A percentile compares a stretch with the other conserved stretches of the same genome.
phyloP scores from a whole-genome alignment of 2,113 vertebrate genomes.

The Pleuronectes platessa region DNA sequence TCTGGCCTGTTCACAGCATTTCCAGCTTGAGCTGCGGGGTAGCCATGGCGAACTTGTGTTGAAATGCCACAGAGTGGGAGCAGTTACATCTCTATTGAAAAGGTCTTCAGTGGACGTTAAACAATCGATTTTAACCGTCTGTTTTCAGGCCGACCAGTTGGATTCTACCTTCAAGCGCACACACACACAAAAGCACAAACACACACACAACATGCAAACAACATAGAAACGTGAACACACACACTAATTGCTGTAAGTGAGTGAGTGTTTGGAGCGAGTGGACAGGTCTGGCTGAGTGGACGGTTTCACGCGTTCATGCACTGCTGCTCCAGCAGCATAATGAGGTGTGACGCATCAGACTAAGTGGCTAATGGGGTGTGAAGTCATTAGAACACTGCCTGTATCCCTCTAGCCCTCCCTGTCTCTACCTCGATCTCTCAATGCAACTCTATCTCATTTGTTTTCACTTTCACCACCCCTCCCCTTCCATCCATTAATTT shows the following conservation, averaged over 20 bases:
- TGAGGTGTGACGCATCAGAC: slow-evolving; percentile 86
- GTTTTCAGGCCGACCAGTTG: slow-evolving; percentile 34
- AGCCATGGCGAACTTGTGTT: slow-evolving; percentile 62
- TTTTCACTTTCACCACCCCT: slow-evolving; percentile 48
- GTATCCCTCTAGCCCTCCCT: slow-evolving; percentile 73
- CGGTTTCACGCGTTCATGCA: slow-evolving; percentile 84
- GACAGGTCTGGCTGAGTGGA: slow-evolving; percentile 84
- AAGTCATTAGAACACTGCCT: slow-evolving; percentile 85
- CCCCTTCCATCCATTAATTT: slow-evolving; percentile 5
- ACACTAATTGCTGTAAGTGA: slow-evolving; percentile 79
- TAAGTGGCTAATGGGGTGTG: slow-evolving; percentile 87
- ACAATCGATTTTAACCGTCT: slow-evolving; percentile 59
- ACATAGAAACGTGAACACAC: slow-evolving; percentile 42
- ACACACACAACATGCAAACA: slow-evolving; percentile 35
- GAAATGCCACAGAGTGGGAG: slow-evolving; percentile 56
- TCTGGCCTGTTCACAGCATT: slow-evolving; percentile 62
- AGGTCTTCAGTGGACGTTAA: slow-evolving; percentile 52
- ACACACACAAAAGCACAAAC: slow-evolving; percentile 19
- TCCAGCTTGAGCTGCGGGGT: slow-evolving; percentile 57
- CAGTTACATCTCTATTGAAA: slow-evolving; percentile 43
- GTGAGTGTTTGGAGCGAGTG: slow-evolving; percentile 79
- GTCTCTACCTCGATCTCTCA: slow-evolving; percentile 69
- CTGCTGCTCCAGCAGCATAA: slow-evolving; percentile 82
- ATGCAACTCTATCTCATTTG: slow-evolving; percentile 69
- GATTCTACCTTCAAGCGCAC: slow-evolving; percentile 39